Percentiles rank a stretch among this genome's conserved stretches.
Conservation (phyloP, 1,140 invertebrate genomes). For the Drosophila virilis region DNA sequence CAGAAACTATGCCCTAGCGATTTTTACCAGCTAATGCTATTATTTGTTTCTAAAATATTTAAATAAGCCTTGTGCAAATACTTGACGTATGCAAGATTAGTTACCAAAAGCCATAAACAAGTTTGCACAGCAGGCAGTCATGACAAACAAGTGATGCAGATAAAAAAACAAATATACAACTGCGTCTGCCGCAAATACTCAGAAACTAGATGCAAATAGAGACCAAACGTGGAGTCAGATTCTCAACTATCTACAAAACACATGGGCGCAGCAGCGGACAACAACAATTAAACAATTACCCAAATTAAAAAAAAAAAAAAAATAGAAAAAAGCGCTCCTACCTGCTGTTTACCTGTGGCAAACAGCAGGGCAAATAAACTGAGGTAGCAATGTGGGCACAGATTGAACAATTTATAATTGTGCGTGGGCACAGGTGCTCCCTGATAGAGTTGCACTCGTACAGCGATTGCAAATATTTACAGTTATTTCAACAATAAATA, state of each 20-base stretch:
- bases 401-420: conserved; percentile 79
- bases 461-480: conserved; percentile 67
- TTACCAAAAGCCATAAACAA: conserved; percentile 62
- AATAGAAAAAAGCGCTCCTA: conserved; percentile 54
- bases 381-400: conserved; percentile 69
- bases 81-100: conserved; percentile 59
- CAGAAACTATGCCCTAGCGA: conserved; percentile 26
- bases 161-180: conserved; percentile 55
- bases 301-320: conserved; percentile 39
- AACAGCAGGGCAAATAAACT: conserved; percentile 71
- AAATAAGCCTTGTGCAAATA: conserved; percentile 67
- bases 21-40: conserved; percentile 55
- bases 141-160: conserved; percentile 53
- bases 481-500: conserved; percentile 69
- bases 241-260: conserved; percentile 10
- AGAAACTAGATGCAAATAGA: conserved; percentile 55
- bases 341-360: conserved; percentile 51
- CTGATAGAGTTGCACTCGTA: conserved; percentile 8
- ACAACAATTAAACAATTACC: conserved; percentile 30
- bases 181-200: conserved; percentile 62
- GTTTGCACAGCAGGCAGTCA: conserved; percentile 48
- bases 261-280: conserved; percentile 1
- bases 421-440: conserved; percentile 44
- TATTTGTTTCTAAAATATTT: conserved; percentile 75
- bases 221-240: background rate